Evolutionary conservation across 1,140 invertebrate species (phyloP), one percentile per base, ranked within the genome.

Genomic region (Caligus rogercresseyi): DNA sequence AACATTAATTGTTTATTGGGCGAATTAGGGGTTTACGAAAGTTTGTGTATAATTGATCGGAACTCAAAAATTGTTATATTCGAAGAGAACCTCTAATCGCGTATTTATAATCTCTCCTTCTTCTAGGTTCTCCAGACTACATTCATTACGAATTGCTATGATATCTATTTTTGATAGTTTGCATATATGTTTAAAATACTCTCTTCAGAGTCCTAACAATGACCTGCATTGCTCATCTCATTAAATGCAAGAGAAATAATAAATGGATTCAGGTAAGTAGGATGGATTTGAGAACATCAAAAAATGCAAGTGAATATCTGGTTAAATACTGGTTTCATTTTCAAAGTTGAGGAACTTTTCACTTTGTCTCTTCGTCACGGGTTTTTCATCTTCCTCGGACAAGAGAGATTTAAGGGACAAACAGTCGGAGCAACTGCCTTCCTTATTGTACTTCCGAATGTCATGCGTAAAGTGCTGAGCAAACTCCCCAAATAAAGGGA

Each of bases 401-500:
- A 56, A 21, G 16, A 56, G 54, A 20, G 54, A 56, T 2, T 25
- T 20, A 56, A 56, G 54, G 3, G 54, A 56, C 4, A 56, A 25
- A 56, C 19, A 21, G 14, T 56, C 54, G 20, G 19, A 20, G 19
- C 24, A 21, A 25, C 20, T 25, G 3, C 16, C 54, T 3, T 20
- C 20, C 2, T 56, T 25, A 1, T n/a, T 11, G n/a, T 60, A 20
- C 24, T 25, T 23, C n/a, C 25, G 24, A 2, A 60, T 21, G n/a
- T 19, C 26, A 15, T 60, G 20, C 13, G 57, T 26, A 21, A 26
- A 60, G 24, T 60, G 24, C 26, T 60, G 20, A 43, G 18, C 16
- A 53, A 60, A 14, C 24, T 60, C 57, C 15, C 23, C 26, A 25
- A 60, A 60, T 3, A 60, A 25, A 60, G 57, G 20, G 57, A 60